Evolutionary conservation across 2,888 invertebrate species (phyloP), one percentile per base, ranked within the genome.

Genomic region (Tachina lurida): DNA sequence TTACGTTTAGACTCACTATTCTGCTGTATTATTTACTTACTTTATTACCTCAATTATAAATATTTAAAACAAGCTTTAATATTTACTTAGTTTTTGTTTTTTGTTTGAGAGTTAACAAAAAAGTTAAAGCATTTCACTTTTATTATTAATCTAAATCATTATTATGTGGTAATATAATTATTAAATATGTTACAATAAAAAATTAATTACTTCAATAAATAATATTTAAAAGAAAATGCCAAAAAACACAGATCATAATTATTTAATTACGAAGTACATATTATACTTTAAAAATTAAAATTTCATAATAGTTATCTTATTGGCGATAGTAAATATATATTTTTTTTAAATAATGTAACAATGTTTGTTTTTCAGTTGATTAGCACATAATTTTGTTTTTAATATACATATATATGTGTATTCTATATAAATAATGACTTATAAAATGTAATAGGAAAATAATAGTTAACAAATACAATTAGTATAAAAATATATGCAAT

Each of bases 401-500:
- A 56, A 45, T 56, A 41, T 43, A 39, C 56, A 13, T 13, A 41
- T 41, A 43, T 39, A 68, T 47, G 4, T 58, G 49, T 62, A 56
- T 58, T 62, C 43, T 60, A 45, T 54, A 47, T 52, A 47, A 75
- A 62, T 70, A 75, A 63, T 70, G 39, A n/a, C 63, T 63, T 71
- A 63, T 45, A 76, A 63, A 76, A 70, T 70, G 12, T 75, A 56
- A 19, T 63, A 54, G 49, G 39, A 60, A 52, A 39, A 7, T 54
- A 68, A 58, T 13, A 80, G 52, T 62, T 45, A 75, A 70, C 54
- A 82, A 76, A 76, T 76, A 63, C 74, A 81, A 68, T 82, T 82
- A 76, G 82, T 82, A 82, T 82, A 82, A 82, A 82, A 82, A 82
- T 82, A 82, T 75, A 78, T 70, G 70, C 13, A 70, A 43, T 47